These are phyloP conservation scores for Acanthosepion esculentum DNA, from an alignment of 2,888 invertebrate genomes.

Conservation along the genomic window DNA sequence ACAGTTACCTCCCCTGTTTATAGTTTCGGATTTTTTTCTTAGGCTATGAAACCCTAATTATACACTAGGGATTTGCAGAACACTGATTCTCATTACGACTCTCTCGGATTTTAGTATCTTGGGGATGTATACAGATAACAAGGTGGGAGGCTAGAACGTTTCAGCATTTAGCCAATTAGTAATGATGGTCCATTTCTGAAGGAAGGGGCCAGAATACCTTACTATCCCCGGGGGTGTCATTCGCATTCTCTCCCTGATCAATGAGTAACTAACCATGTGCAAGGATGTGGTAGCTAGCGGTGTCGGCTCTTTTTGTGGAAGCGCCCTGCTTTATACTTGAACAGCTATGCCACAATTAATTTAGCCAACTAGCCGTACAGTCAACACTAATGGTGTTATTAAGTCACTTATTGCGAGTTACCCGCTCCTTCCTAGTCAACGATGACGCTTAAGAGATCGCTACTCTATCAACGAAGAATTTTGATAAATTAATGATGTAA, in stretches of 20 bases:
- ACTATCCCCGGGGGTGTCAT: background rate
- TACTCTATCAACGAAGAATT: background rate
- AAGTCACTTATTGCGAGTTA: background rate
- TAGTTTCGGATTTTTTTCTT: background rate
- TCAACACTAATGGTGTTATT: slow-evolving; percentile 33
- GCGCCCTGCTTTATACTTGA: background rate
- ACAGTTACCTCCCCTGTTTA: background rate
- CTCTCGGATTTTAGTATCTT: background rate
- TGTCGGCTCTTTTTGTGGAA: background rate
- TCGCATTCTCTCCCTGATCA: background rate
- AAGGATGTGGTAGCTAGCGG: background rate
- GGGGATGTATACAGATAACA: slow-evolving; percentile 11
- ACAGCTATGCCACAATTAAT: background rate
- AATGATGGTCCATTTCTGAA: background rate
- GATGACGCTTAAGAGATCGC: background rate
- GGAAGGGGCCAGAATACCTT: background rate
- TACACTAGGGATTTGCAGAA: background rate
- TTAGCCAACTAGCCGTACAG: background rate
- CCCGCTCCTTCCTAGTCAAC: background rate
- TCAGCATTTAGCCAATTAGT: background rate
- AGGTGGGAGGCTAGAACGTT: background rate
- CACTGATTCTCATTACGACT: background rate
- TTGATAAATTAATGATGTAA: background rate
- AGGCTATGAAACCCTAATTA: background rate
- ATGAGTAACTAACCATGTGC: background rate